Evolutionary conservation across 1,140 invertebrate species (phyloP).

Genomic region (Apis laboriosa): DNA sequence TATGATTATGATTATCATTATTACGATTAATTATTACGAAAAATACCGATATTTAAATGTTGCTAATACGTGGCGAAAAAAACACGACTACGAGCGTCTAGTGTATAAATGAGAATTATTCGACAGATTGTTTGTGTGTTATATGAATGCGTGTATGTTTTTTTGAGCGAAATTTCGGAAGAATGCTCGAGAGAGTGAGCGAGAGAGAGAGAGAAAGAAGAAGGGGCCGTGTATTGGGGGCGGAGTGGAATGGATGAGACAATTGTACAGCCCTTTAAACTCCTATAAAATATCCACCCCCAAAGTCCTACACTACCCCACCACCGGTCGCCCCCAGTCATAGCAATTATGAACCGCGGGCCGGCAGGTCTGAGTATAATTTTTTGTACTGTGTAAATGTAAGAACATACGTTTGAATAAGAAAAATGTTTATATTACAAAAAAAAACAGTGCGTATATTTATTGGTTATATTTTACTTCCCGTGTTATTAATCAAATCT

Average conservation of each 20-base stretch:
- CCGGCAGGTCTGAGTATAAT: conserved; percentile 80
- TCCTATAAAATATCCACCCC: conserved; percentile 58
- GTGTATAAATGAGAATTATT: conserved; percentile 53
- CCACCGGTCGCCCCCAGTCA: conserved; percentile 74
- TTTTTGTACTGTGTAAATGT: conserved; percentile 84
- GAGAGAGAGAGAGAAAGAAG: conserved; percentile 7
- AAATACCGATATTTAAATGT: conserved; percentile 80
- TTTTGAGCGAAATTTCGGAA: conserved; percentile 51
- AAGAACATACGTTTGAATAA: conserved; percentile 83
- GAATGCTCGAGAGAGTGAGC: conserved; percentile 18
- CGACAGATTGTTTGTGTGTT: conserved; percentile 25
- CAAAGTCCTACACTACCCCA: conserved; percentile 57
- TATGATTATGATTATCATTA: conserved; percentile 74
- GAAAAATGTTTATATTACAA: conserved; percentile 82
- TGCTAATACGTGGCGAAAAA: conserved; percentile 69
- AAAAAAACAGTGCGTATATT: conserved; percentile 31
- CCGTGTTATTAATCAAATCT: not conserved
- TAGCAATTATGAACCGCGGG: conserved; percentile 77
- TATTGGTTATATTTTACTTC: not conserved
- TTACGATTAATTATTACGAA: conserved; percentile 74
- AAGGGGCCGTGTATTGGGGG: conserved; percentile 73
- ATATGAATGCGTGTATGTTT: conserved; percentile 29
- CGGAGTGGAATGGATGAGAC: conserved; percentile 68
- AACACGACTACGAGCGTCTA: conserved; percentile 55
- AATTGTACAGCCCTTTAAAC: conserved; percentile 72